Evolutionary conservation across 2,113 vertebrate species (phyloP), one percentile per base, ranked within the genome.

Genomic region (Petroica traversi): DNA sequence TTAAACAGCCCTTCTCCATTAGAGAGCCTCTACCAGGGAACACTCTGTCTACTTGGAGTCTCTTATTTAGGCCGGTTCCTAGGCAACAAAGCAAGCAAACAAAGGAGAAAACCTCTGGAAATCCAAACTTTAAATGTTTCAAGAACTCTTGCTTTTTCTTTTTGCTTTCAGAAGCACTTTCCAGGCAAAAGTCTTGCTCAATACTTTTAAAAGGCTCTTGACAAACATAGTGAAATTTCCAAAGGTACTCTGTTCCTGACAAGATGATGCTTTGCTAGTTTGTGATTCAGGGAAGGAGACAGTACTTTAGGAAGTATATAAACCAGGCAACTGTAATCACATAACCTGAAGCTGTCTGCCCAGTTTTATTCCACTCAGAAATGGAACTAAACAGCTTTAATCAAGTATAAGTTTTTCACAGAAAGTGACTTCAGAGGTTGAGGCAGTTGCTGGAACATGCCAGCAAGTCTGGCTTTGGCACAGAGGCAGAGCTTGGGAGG

Each of bases 31-130:
- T 13, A 43, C 66, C 66, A 87, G 74, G 68, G 88, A 93, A 85
- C 92, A 84, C 41, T 29, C 62, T 83, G 94, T 85, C 82, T 79
- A 22, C 63, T 15, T 40, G 38, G 78, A 93, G 49, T n/a, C 51
- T 72, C 48, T 76, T 90, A 66, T 62, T 95, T 94, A 86, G 79
- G 51, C 51, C 76, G 45, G 96, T 95, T 85, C 80, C 94, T 89
- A 96, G 61, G 95, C 94, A 94, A 96, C 92, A 90, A 64, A 77
- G 54, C 55, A 95, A 96, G 89, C 93, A 96, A 96, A 95, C 72
- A 95, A 61, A 83, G 52, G 89, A 61, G 85, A 95, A 94, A 94
- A 72, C 23, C 26, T 76, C 24, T 1, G 14, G 74, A 94, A 96
- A 93, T 71, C 67, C 85, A 92, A 92, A 90, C 92, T 94, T 79